Evolutionary conservation across 1,140 invertebrate species (phyloP), one percentile per base, ranked within the genome.

Genomic region (Drosophila arizonae): DNA sequence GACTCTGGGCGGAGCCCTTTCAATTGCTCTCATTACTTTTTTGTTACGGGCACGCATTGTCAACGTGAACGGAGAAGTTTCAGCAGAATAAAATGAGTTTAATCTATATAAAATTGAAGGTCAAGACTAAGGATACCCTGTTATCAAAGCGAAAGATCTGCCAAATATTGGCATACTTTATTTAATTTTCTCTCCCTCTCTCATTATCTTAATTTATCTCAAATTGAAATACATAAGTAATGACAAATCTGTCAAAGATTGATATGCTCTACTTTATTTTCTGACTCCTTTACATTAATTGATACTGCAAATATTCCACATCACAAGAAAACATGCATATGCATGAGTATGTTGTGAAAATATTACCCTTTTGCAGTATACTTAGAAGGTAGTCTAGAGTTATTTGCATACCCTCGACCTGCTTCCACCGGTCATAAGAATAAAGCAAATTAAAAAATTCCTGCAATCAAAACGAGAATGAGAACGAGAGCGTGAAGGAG

Each of bases 21-120:
- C 64, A 45, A 50, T 64, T 9, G 55, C 70, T 72, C 50, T 68
- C 70, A 68, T 72, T 72, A 72, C 64, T 46, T 72, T 72, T 67
- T 72, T 72, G 64, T 72, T 68, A 36, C 36, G 48, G 55, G 56
- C 11, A 61, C 55, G 66, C 64, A 68, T 61, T 68, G 64, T 60
- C 54, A 60, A 72, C 61, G 64, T 60, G 46, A 66, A 33, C 33
- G 6, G 58, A 13, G 51, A 43, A 43, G 33, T 33, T 33, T 33
- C 0, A 26, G 17, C 10, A 21, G 24, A 3, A 46, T 3, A 26
- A 60, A 60, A 46, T 30, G 17, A 11, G 28, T 46, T 46, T n/a
- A 33, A 28, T 17, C n/a, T 33, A 8, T 1, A 1, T 0, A 6
- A 48, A 8, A 11, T 15, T 9, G 6, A 1, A 15, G 13, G 26